Evolutionary conservation across 2,888 invertebrate genomes (phyloP), one percentile per base, ranked within the genome.

Genomic region (Nasonovia ribisnigri): DNA sequence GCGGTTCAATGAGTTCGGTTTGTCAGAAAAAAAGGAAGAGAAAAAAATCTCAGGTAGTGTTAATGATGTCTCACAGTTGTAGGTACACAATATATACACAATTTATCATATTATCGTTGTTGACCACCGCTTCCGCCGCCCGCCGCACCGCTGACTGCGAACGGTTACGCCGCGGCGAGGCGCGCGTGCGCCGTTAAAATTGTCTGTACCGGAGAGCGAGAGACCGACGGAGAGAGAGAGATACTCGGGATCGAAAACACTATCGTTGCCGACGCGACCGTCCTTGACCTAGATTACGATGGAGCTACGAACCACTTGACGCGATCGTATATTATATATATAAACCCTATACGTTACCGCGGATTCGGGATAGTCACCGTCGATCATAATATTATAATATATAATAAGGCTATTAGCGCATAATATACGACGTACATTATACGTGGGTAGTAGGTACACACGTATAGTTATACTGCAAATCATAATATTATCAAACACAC

Each of bases 281-380:
- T 91, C 91, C 91, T 91, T 91, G 91, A 91, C 91, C 84, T 36
- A 86, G 84, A 86, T 91, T 84, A 86, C 51, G 51, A 51, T 91
- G 54, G 54, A 91, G 16, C n/a, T n/a, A n/a, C 90, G 36, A 60
- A 46, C 67, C 46, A 90, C 90, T 67, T n/a, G 67, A 67, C 67
- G 36, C 26, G 46, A 77, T 77, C 67, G 67, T 77, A 36, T 36
- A 77, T 20, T 77, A 77, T 57, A 26, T n/a, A 77, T 36, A 77
- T 20, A 36, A 77, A 36, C 36, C 36, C 77, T 77, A 77, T 77
- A 54, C 84, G 84, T 26, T 43, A 36, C 43, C 84, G 46, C n/a
- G 67, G 4, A 89, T 89, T 67, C 10, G 16, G 46, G 60, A 36
- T 67, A 48, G 57, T 88, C 54, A 16, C 43, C 57, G 57, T 16